phyloP scores from a whole-genome alignment of 2,888 invertebrate species.

The Andrena praecox region DNA sequence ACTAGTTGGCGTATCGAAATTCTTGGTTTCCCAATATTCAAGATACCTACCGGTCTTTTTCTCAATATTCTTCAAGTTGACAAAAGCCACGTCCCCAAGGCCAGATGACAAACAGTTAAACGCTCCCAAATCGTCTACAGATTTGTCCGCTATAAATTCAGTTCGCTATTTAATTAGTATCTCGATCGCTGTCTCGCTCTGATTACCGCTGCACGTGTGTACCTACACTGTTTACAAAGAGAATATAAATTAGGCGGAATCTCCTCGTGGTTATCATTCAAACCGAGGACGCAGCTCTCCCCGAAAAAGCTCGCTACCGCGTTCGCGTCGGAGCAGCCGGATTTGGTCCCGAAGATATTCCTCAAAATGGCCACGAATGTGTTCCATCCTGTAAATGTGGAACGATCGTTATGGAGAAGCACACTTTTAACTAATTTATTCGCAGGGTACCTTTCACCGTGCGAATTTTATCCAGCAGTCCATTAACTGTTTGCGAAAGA shows the following conservation, averaged over 20 bases:
- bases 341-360: slow-evolving; percentile 62
- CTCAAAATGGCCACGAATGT: slow-evolving; percentile 75
- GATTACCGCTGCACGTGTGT: neutral
- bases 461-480: neutral
- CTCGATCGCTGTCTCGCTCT: neutral
- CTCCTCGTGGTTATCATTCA: slow-evolving; percentile 42
- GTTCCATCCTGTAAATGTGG: slow-evolving; percentile 78
- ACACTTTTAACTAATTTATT: neutral
- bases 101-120: slow-evolving; percentile 88
- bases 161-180: slow-evolving; percentile 21
- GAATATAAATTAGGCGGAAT: slow-evolving; percentile 72
- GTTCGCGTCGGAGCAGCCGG: slow-evolving; percentile 80
- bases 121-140: slow-evolving; percentile 55
- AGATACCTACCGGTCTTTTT: slow-evolving; percentile 87
- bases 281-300: slow-evolving; percentile 87
- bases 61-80: slow-evolving; percentile 88
- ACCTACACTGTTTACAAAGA: slow-evolving; percentile 68
- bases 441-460: too few relatives aligned
- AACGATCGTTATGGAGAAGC: neutral
- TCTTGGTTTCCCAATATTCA: too few relatives aligned
- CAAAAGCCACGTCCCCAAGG: slow-evolving; percentile 91
- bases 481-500: too few relatives aligned
- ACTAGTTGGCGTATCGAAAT: too few relatives aligned
- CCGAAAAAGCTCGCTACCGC: slow-evolving; percentile 88
- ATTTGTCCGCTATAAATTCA: slow-evolving; percentile 37